Base-by-base conservation (phyloP, 2,888 invertebrate genomes). In the Alitta virens region DNA sequence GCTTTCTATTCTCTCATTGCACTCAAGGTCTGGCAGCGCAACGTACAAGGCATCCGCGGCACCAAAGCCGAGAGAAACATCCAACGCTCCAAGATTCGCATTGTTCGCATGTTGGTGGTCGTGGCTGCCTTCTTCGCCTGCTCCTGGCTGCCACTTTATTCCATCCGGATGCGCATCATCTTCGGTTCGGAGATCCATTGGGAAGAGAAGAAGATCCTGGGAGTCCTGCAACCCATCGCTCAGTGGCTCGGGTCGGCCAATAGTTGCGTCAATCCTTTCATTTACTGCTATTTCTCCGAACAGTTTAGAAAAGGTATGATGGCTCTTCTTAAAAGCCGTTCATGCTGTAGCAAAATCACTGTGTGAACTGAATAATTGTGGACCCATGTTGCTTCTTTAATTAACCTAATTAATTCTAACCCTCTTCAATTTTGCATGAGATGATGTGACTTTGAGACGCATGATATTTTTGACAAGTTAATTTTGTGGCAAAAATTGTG, bases 171-270 rank as follows among this genome's bases (percentile, higher is more conserved):
- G 0, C 86, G 92, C 71, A 89, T 94, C 74, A 92, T 93, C 46
- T 78, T 90, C 89, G 88, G 92, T 90, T 63, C 69, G 1, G 59
- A 64, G 12, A 23, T 64, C 26, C 38, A 14, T n/a, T 52, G 25
- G 21, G n/a, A 33, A 7, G 62, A 62, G 43, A 53, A 62, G 25
- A 50, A 58, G 18, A 23, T 62, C 7, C 24, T 65, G n/a, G 16
- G 33, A 12, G 58, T 18, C 25, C 89, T 90, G 1, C 90, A 91
- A 21, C 95, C 95, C 2, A 86, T 95, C 59, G 94, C 92, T 5
- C 94, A 92, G 80, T 93, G 92, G 93, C 84, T 96, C 55, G 95
- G 95, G 2, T 90, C 94, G 0, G 92, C 94, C 23, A 96, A 95
- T 82, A 93, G 93, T 23, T 94, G 94, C 86, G 94, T 95, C 77